Evolutionary conservation across 1,140 invertebrate genomes (phyloP).

Genomic region (Maniola jurtina): DNA sequence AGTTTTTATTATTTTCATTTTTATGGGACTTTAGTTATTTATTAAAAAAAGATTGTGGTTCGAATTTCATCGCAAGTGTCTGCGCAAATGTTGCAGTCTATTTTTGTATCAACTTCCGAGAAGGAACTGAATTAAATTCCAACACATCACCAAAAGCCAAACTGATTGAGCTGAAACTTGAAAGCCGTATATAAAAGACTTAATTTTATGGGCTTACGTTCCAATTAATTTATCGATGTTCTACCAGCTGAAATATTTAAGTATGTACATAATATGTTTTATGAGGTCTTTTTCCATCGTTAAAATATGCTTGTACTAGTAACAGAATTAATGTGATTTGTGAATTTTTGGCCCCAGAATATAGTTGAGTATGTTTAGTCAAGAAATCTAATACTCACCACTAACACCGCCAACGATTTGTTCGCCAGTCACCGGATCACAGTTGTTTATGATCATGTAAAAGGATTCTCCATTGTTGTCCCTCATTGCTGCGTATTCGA

Average conservation of each 20-base stretch:
- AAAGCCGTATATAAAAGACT: not conserved
- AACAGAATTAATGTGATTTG: too few species aligned
- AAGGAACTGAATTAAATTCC: slow-evolving; percentile 24
- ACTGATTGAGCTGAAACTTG: slow-evolving; percentile 11
- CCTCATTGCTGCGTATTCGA: slow-evolving; percentile 54
- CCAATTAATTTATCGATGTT: not conserved
- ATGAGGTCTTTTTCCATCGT: too few species aligned
- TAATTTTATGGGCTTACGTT: not conserved
- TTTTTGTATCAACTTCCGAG: slow-evolving; percentile 27
- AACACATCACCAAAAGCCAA: slow-evolving; percentile 14
- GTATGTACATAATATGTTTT: too few species aligned
- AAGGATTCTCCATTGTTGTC: slow-evolving; percentile 36
- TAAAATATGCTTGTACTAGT: too few species aligned
- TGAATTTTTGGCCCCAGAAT: too few species aligned
- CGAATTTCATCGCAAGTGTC: slow-evolving; percentile 21
- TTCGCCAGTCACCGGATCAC: slow-evolving; percentile 34
- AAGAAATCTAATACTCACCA: slow-evolving; percentile 36
- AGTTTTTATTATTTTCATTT: too few species aligned
- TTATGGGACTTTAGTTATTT: not conserved
- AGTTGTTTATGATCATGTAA: slow-evolving; percentile 50
- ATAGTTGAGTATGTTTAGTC: not conserved
- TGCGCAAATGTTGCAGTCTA: slow-evolving; percentile 29
- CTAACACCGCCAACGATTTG: slow-evolving; percentile 37
- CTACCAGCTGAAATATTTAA: too few species aligned
- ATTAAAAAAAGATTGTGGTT: not conserved